Evolutionary conservation across 2,888 invertebrate species (phyloP).

Genomic region (Strigamia crassipes): DNA sequence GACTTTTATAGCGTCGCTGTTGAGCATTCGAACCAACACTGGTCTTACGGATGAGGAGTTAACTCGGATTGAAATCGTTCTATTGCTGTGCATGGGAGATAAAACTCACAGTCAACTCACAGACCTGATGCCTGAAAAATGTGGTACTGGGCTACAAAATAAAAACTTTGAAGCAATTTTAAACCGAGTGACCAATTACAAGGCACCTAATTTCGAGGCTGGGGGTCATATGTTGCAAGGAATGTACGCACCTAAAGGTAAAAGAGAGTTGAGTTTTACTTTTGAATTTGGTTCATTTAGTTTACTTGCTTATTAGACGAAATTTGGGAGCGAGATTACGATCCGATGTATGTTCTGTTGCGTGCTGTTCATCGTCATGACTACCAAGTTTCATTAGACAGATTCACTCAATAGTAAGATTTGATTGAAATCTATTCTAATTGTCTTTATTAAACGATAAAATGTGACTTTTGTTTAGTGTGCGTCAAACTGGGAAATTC

Average conservation of each 20-base stretch:
- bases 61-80: conserved; percentile 88
- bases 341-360: conserved; percentile 88
- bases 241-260: conserved; percentile 77
- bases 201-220: conserved; percentile 84
- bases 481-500: conserved; percentile 67
- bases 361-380: conserved; percentile 89
- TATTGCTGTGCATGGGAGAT: conserved; percentile 88
- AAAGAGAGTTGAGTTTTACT: conserved; percentile 10
- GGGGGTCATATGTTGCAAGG: conserved; percentile 74
- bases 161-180: conserved; percentile 85
- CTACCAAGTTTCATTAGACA: conserved; percentile 91
- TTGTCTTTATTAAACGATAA: too few relatives aligned
- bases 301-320: conserved; percentile 59
- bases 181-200: conserved; percentile 81
- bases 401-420: conserved; percentile 84
- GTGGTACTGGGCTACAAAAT: conserved; percentile 77
- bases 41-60: conserved; percentile 70
- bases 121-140: conserved; percentile 94
- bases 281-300: background rate
- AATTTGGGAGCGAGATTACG: conserved; percentile 89
- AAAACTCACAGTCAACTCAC: conserved; percentile 94
- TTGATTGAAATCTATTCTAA: background rate
- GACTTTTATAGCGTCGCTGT: conserved; percentile 85
- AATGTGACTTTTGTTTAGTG: too few relatives aligned
- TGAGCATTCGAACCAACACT: conserved; percentile 84